Evolutionary conservation across 92 coral and sea anemone species (phyloP).

Genomic region (Paramuricea clavata): DNA sequence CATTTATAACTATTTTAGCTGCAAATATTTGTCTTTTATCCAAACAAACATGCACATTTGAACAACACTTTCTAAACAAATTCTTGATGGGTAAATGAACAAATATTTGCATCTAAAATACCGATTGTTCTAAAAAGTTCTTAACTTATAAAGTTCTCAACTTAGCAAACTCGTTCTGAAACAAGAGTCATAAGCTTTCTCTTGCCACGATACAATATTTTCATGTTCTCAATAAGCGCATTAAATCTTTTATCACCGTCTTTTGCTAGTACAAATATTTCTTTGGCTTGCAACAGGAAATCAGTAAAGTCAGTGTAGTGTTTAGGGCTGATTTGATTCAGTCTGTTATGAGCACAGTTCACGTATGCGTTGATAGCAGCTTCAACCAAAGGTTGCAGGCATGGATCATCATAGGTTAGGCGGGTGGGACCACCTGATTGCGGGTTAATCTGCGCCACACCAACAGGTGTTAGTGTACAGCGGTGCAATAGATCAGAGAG

Average conservation of each 20-base stretch:
- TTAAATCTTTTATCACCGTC: constrained; percentile 88
- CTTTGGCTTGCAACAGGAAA: constrained; percentile 90
- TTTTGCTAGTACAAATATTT: constrained; percentile 88
- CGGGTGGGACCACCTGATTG: constrained; percentile 34
- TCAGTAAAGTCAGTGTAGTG: constrained; percentile 92
- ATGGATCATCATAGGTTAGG: constrained; percentile 80
- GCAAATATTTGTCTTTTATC: not conserved
- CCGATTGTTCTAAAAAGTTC: not conserved
- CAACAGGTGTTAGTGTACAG: constrained; percentile 82
- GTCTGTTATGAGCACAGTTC: constrained; percentile 90
- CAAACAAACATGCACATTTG: not conserved
- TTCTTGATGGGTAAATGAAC: not conserved
- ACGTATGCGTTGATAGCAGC: constrained; percentile 96
- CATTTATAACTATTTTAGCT: not conserved
- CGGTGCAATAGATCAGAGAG: constrained; percentile 96
- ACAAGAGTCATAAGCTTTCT: constrained; percentile 92
- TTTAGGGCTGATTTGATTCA: constrained; percentile 94
- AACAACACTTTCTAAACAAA: not conserved
- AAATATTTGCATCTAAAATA: not conserved
- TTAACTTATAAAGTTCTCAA: too few species aligned
- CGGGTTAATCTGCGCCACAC: constrained; percentile 31
- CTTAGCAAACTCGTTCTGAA: constrained; percentile 83
- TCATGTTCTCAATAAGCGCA: constrained; percentile 96
- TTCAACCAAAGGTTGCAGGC: constrained; percentile 87
- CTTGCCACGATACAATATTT: constrained; percentile 92